Evolutionary conservation across 2,888 invertebrate species (phyloP), one percentile per base, ranked within the genome.

Genomic region (Heliconius hortense): DNA sequence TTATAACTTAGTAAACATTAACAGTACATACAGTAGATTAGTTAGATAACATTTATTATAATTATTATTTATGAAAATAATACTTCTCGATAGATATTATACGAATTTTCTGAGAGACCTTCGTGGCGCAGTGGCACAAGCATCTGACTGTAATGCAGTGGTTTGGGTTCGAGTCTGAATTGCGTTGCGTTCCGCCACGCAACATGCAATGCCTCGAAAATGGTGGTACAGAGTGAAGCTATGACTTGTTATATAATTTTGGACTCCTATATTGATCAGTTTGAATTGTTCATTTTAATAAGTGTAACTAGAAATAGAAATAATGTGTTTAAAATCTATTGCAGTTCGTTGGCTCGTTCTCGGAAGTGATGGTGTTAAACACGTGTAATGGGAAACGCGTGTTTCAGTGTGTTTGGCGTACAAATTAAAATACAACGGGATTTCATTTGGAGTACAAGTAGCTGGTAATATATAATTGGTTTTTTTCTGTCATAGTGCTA

Each of bases 331-430:
- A 77, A 77, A 77, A 76, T 74, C 72, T 77, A 72, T 72, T 77
- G 76, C 35, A 68, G 77, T 77, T 72, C 77, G 68, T 77, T 76
- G 76, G 72, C 76, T 74, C 62, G 74, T 78, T 77, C 78, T 73
- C 24, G 73, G 78, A 77, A 78, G 64, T 60, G 59, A 64, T 75
- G 67, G 78, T 77, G 56, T 75, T 78, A 77, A 75, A 71, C 74
- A 69, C 76, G 76, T 76, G 74, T 75, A 75, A 77, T 75, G 72
- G 72, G 72, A 78, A 77, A 74, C 76, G 73, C 77, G 75, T 75
- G 75, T 78, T 73, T 56, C 64, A 63, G 48, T 73, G 62, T 76
- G 74, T 72, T 66, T 76, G 72, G 74, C 74, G 76, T 73, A 78
- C 78, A 76, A 76, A 76, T 78, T 75, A 76, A 62, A 76, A 72